phyloP scores from a whole-genome alignment of 2,797 vertebrate genomes.

The Numenius phaeopus region DNA sequence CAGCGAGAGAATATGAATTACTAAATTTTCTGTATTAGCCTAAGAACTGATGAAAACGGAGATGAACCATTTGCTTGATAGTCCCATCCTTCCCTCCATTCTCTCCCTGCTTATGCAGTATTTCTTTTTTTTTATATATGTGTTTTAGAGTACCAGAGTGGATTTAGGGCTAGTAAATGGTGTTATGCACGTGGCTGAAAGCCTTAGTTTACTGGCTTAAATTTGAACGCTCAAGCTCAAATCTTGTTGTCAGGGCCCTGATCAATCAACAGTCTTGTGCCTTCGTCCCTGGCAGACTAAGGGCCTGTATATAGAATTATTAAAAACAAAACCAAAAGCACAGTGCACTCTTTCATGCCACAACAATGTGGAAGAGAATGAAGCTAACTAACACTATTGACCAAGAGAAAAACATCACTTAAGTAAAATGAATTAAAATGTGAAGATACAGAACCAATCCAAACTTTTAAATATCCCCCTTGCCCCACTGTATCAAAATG shows the following conservation, averaged over 20 bases:
- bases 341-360: neutral
- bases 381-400: neutral
- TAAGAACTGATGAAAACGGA: neutral
- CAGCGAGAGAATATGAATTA: neutral
- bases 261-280: neutral
- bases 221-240: neutral
- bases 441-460: neutral
- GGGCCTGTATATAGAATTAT: neutral
- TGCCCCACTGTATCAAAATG: neutral
- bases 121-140: neutral
- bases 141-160: neutral
- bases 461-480: neutral
- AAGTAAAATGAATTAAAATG: neutral
- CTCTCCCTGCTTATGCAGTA: neutral
- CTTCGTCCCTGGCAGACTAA: neutral
- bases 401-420: neutral
- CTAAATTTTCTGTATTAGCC: neutral
- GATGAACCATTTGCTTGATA: neutral
- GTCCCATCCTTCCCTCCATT: neutral
- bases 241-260: neutral
- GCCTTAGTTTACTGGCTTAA: neutral
- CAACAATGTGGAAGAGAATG: neutral
- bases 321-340: neutral
- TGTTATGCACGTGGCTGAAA: fast-evolving
- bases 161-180: neutral